A percentile compares a stretch with the other conserved stretches of the same genome.
These are phyloP conservation scores for Lota lota DNA, from an alignment of 2,113 vertebrate species.

Conservation along the genomic window DNA sequence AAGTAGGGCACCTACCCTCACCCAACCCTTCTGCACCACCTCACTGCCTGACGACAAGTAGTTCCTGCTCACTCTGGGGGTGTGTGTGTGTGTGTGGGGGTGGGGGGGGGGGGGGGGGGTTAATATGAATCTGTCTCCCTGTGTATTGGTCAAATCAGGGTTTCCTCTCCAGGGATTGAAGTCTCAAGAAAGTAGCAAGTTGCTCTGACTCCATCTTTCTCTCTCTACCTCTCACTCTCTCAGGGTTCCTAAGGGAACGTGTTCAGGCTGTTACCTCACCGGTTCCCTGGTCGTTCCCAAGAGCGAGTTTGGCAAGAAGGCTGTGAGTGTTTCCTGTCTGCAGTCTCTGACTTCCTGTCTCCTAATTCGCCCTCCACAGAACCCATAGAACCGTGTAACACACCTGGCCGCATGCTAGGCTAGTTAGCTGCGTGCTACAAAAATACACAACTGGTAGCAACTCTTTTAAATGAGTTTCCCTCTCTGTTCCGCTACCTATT, in stretches of 20 bases:
- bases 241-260: constrained; percentile 92
- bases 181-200: no score
- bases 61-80: constrained; percentile 78
- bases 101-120: no score
- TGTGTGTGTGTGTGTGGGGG: no score
- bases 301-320: constrained; percentile 97
- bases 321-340: constrained; percentile 80
- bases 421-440: no score
- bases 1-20: constrained; percentile 84
- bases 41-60: constrained; percentile 81
- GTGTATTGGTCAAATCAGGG: no score
- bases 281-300: constrained; percentile 91
- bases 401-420: no score
- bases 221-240: background rate
- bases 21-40: constrained; percentile 71
- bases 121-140: no score
- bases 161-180: no score
- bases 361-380: background rate
- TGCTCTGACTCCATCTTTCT: background rate
- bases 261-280: constrained; percentile 91
- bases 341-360: background rate
- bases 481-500: no score
- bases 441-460: no score
- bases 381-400: background rate
- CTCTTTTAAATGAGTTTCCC: no score